These are phyloP conservation scores for Eulithis testata DNA, from an alignment of 2,888 invertebrate species.

Conservation along the genomic window DNA sequence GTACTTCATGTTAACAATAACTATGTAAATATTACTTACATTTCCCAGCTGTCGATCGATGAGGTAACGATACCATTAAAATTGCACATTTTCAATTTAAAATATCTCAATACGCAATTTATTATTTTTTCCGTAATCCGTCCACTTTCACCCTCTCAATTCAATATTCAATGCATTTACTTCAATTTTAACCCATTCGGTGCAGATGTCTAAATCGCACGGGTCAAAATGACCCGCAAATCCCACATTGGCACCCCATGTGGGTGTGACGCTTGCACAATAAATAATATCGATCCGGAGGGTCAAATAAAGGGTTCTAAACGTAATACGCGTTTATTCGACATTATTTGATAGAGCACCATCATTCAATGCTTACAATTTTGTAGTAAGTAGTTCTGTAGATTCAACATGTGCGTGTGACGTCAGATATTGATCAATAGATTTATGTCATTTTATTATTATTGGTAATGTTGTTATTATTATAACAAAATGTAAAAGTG, in stretches of 20 bases:
- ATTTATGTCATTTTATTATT: constrained; percentile 21
- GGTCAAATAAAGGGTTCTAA: constrained; percentile 60
- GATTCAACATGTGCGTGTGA: constrained; percentile 41
- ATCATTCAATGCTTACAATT: constrained; percentile 45
- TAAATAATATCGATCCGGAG: constrained; percentile 54
- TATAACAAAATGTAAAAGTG: neutral
- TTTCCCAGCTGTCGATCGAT: constrained; percentile 16
- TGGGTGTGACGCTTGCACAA: constrained; percentile 51
- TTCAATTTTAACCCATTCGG: constrained; percentile 34
- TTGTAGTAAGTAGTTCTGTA: constrained; percentile 46
- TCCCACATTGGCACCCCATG: constrained; percentile 48
- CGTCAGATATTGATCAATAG: constrained; percentile 40
- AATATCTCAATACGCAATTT: constrained; percentile 21
- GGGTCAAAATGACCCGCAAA: constrained; percentile 46
- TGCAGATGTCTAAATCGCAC: constrained; percentile 41
- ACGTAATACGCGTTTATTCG: constrained; percentile 48
- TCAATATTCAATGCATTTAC: constrained; percentile 24
- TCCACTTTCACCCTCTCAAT: constrained; percentile 34
- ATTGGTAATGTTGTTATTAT: neutral
- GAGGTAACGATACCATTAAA: constrained; percentile 5
- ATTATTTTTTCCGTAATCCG: constrained; percentile 21
- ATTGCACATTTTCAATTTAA: constrained; percentile 33
- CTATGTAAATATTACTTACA: neutral
- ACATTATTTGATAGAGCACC: constrained; percentile 50
- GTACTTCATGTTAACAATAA: no score